Evolutionary conservation across 2,888 invertebrate species (phyloP).

Genomic region (Alcis repandata): DNA sequence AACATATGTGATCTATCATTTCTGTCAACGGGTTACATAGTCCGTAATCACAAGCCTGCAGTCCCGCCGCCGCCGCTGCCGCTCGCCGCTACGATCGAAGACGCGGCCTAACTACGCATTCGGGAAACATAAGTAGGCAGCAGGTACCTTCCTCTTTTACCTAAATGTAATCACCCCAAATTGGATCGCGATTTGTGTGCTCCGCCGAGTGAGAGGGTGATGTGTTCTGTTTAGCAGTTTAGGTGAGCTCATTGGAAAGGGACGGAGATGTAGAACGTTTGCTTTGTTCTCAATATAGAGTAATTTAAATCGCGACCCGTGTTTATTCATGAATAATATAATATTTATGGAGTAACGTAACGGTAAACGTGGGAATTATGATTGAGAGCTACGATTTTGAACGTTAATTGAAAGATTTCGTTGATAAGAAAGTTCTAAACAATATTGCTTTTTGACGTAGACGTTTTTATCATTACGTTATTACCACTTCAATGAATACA

Average conservation of each 20-base stretch:
- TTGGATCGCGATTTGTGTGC: slow-evolving; percentile 29
- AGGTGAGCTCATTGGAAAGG: slow-evolving; percentile 1
- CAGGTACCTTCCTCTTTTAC: slow-evolving; percentile 6
- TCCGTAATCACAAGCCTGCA: neutral
- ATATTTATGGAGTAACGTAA: slow-evolving; percentile 9
- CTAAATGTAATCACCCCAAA: slow-evolving; percentile 21
- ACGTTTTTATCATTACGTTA: too few relatives aligned
- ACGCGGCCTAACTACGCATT: neutral
- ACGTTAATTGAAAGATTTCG: too few relatives aligned
- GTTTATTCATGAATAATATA: slow-evolving; percentile 15
- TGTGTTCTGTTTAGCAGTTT: slow-evolving; percentile 18
- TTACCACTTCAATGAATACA: too few relatives aligned
- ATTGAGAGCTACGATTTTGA: neutral
- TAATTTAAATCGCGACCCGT: slow-evolving; percentile 11
- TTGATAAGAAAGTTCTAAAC: too few relatives aligned
- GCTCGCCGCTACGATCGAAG: neutral
- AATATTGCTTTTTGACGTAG: too few relatives aligned
- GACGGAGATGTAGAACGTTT: slow-evolving; percentile 1
- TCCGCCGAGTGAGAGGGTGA: slow-evolving; percentile 9
- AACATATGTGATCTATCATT: too few relatives aligned
- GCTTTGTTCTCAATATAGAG: slow-evolving; percentile 18
- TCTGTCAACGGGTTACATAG: neutral
- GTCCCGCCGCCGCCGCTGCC: neutral
- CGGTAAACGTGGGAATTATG: slow-evolving; percentile 1
- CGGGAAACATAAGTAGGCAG: slow-evolving; percentile 3